phyloP scores from a whole-genome alignment of 1,140 invertebrate species.

The Pectinophora gossypiella region DNA sequence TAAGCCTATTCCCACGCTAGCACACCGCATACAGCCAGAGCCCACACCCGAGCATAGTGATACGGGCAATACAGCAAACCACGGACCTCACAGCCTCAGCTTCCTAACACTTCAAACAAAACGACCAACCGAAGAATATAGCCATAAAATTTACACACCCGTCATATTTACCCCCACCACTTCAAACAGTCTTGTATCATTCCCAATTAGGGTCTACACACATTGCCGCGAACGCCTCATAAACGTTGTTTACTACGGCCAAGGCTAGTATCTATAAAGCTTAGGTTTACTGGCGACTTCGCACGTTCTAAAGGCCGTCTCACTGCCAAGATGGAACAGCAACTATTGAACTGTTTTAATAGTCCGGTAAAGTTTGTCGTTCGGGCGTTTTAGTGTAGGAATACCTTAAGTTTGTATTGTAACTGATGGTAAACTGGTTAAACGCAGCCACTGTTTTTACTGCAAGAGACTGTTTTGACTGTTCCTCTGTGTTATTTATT shows the following conservation, averaged over 20 bases:
- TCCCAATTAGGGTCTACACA: slow-evolving; percentile 43
- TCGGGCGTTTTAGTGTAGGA: not conserved
- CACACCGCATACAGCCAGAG: too few relatives aligned
- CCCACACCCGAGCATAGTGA: too few relatives aligned
- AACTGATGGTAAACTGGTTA: too few relatives aligned
- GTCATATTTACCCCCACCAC: not conserved
- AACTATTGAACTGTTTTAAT: slow-evolving; percentile 18
- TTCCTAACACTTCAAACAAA: too few relatives aligned
- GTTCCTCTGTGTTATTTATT: too few relatives aligned
- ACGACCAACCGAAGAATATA: too few relatives aligned
- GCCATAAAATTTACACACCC: not conserved
- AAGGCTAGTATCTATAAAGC: slow-evolving; percentile 46
- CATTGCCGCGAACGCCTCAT: slow-evolving; percentile 29
- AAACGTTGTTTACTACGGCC: slow-evolving; percentile 44
- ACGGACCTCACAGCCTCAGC: too few relatives aligned
- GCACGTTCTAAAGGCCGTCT: slow-evolving; percentile 32
- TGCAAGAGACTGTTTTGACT: too few relatives aligned
- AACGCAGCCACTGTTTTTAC: too few relatives aligned
- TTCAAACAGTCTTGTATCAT: slow-evolving; percentile 24
- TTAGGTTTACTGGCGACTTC: slow-evolving; percentile 43
- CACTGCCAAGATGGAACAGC: not conserved
- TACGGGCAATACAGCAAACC: too few relatives aligned
- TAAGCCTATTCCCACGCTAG: too few relatives aligned
- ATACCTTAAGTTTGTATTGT: too few relatives aligned
- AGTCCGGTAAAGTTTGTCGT: slow-evolving; percentile 10